Evolutionary conservation across 2,888 invertebrate species (phyloP).

Genomic region (Parochlus steinenii): DNA sequence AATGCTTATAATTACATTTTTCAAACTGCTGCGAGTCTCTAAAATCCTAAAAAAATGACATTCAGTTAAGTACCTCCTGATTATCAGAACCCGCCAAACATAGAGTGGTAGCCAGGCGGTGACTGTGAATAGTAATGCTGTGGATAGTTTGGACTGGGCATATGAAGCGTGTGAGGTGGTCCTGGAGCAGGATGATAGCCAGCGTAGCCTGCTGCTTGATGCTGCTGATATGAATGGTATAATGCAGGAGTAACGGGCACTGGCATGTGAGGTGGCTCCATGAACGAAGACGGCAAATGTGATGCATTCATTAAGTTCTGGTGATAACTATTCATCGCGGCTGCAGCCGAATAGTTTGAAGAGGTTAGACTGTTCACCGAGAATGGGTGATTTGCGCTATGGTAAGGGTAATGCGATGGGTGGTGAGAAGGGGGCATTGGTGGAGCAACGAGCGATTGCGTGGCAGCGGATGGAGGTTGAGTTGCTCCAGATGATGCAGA

Average conservation of each 20-base stretch:
- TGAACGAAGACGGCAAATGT: slow-evolving; percentile 22
- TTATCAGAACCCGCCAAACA: too few relatives aligned
- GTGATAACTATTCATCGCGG: slow-evolving; percentile 22
- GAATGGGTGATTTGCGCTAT: slow-evolving; percentile 28
- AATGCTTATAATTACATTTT: too few relatives aligned
- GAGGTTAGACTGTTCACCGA: slow-evolving; percentile 32
- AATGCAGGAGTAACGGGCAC: slow-evolving; percentile 34
- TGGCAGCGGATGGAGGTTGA: slow-evolving; percentile 6
- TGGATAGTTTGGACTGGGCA: slow-evolving; percentile 53
- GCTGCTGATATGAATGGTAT: slow-evolving; percentile 28
- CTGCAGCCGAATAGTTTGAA: slow-evolving; percentile 17
- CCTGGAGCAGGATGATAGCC: slow-evolving; percentile 26
- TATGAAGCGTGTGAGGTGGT: slow-evolving; percentile 40
- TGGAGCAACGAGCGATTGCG: not conserved
- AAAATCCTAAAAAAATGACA: too few relatives aligned
- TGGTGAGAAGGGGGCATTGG: slow-evolving; percentile 8
- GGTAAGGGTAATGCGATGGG: slow-evolving; percentile 15
- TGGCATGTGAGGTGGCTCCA: slow-evolving; percentile 29
- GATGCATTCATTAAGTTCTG: slow-evolving; percentile 29
- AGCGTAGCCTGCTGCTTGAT: slow-evolving; percentile 19
- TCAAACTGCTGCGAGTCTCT: too few relatives aligned
- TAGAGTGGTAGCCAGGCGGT: slow-evolving; percentile 21
- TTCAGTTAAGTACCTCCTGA: too few relatives aligned
- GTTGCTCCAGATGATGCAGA: slow-evolving; percentile 31
- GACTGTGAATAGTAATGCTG: slow-evolving; percentile 16